phyloP scores from a whole-genome alignment of 2,888 invertebrate species.

The Drepanosiphum platanoidis region DNA sequence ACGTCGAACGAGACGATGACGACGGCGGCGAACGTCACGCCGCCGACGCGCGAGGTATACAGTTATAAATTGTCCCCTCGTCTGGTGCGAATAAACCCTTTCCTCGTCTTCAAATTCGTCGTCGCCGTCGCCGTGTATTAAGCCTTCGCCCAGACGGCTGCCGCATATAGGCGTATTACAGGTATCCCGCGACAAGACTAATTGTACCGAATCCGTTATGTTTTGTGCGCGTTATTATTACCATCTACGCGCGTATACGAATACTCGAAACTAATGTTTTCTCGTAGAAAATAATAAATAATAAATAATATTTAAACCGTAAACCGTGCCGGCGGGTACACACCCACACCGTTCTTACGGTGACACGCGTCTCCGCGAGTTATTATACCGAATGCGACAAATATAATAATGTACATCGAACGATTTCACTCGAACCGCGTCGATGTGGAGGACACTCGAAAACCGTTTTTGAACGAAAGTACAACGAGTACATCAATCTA shows the following conservation, averaged over 20 bases:
- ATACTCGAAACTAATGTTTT: constrained; percentile 17
- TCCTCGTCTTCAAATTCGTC: background rate
- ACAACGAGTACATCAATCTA: too few species aligned
- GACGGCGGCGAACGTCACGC: background rate
- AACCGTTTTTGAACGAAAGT: too few species aligned
- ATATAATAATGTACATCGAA: too few species aligned
- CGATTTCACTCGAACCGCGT: too few species aligned
- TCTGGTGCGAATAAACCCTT: background rate
- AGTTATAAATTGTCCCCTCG: constrained; percentile 1
- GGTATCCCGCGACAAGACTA: background rate
- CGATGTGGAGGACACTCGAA: too few species aligned
- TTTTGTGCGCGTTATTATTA: constrained; percentile 1
- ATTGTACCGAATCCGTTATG: background rate
- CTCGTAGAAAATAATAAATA: background rate
- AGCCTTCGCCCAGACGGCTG: background rate
- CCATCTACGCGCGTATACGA: background rate
- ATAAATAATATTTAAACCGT: background rate
- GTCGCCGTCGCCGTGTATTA: background rate
- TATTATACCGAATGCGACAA: too few species aligned
- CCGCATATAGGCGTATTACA: background rate
- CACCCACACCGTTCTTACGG: background rate
- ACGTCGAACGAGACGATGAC: background rate
- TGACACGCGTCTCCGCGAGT: too few species aligned
- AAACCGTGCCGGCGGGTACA: background rate
- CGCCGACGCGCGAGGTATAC: background rate